Evolutionary conservation across 2,113 vertebrate genomes (phyloP), one percentile per base, ranked within the genome.

Genomic region (Platycercus adscitus): DNA sequence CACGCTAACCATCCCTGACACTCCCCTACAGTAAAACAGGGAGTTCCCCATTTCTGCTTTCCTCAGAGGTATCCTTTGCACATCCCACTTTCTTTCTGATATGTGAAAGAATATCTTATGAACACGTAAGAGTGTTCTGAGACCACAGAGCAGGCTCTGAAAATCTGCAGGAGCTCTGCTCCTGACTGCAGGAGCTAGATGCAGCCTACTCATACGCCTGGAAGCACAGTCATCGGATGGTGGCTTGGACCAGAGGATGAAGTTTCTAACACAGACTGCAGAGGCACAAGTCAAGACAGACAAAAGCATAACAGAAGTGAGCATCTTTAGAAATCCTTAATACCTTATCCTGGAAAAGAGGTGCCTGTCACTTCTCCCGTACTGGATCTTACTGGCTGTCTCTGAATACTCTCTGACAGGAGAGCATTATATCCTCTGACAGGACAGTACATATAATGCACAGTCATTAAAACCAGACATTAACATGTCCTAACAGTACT

Each of bases 391-490:
- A 19, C 63, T 81, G 64, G 26, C 49, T 79, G 43, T 18, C 39
- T 55, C 39, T 41, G 35, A 70, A 70, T 6, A 9, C 37, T 78
- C 39, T 88, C 76, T 76, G 72, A 76, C 31, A 61, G 76, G 21
- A 85, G 17, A 29, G 5, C 35, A 89, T 0, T 0, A 61, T 1
- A 43, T 16, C 41, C 41, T 43, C 41, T 43, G 41, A 43, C 41
- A 43, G 41, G 41, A 43, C 41, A 39, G 39, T 39, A 39, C 39
- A 43, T 43, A 43, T 16, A 43, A 43, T 44, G 24, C 53, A 70
- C 31, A 28, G 6, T 53, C 43, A 66, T 33, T 73, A 88, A 80
- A 28, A 73, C 14, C 28, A 86, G 17, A 56, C 6, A 69, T 24
- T 9, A 43, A 88, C 16, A 50, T 25, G 53, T 25, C 35, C 60